Percentiles rank a stretch among this genome's conserved stretches.
Evolutionary conservation across 2,888 invertebrate species (phyloP).

Genomic region (Melikaiella ostensackeni): DNA sequence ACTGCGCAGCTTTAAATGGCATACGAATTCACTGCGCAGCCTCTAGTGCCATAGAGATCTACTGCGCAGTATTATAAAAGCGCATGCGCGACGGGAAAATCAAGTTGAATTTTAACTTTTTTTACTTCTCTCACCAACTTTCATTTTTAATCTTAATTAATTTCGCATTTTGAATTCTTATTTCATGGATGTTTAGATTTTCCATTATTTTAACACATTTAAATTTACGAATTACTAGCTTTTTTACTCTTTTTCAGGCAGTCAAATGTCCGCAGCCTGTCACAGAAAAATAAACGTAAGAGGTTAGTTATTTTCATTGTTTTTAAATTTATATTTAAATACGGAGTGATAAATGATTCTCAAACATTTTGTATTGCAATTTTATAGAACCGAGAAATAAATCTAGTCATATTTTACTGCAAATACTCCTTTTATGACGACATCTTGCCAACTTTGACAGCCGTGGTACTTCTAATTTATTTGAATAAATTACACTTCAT

Average conservation of each 20-base stretch:
- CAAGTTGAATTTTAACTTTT: too few species aligned
- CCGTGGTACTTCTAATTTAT: conserved; percentile 61
- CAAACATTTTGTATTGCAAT: conserved; percentile 28
- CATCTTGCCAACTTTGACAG: conserved; percentile 83
- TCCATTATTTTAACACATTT: neutral
- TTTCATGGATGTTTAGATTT: neutral
- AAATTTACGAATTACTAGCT: conserved; percentile 43
- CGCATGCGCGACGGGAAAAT: too few species aligned
- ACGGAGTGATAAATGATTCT: too few species aligned
- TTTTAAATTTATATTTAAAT: neutral
- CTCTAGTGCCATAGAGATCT: too few species aligned
- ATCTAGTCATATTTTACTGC: conserved; percentile 91
- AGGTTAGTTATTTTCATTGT: conserved; percentile 75
- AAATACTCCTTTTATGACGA: conserved; percentile 93
- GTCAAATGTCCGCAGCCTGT: conserved; percentile 88
- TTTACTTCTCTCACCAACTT: too few species aligned
- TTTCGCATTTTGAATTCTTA: neutral
- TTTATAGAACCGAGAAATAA: conserved; percentile 84
- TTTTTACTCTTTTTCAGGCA: conserved; percentile 79
- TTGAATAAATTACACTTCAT: too few species aligned
- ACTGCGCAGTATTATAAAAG: too few species aligned
- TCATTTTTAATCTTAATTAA: too few species aligned
- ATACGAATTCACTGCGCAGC: too few species aligned
- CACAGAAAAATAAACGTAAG: conserved; percentile 86
- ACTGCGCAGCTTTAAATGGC: too few species aligned